Evolutionary conservation across 2,888 invertebrate species (phyloP).

Genomic region (Alentia gelatinosa): DNA sequence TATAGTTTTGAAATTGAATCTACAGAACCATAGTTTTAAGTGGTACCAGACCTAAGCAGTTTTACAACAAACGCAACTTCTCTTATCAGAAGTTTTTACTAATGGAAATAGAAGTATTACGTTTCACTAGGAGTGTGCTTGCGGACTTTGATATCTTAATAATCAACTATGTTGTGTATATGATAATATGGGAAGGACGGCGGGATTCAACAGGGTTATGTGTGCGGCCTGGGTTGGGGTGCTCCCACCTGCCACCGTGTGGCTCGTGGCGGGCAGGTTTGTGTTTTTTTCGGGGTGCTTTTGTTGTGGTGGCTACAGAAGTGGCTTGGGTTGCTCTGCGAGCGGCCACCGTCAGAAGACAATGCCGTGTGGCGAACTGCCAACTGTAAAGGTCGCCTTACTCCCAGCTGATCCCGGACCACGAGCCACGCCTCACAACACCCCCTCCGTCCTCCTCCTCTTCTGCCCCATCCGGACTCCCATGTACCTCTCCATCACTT

Average conservation of each 20-base stretch:
- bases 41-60: no score
- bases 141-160: no score
- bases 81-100: no score
- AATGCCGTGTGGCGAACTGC: slow-evolving; percentile 31
- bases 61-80: no score
- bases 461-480: neutral
- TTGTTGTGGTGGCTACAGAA: slow-evolving; percentile 18
- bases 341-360: neutral
- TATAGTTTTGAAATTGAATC: no score
- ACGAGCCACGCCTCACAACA: neutral
- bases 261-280: neutral
- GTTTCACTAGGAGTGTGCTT: no score
- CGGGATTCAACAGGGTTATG: no score
- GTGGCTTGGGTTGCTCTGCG: neutral
- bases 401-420: slow-evolving; percentile 23
- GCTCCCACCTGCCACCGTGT: neutral
- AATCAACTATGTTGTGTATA: no score
- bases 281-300: neutral
- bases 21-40: no score
- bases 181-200: no score
- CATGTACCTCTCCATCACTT: neutral
- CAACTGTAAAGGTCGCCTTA: slow-evolving; percentile 7
- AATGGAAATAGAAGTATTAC: no score
- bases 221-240: no score
- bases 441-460: neutral